Conservation (phyloP, 2,888 invertebrate genomes). For the Heliconius cydno region DNA sequence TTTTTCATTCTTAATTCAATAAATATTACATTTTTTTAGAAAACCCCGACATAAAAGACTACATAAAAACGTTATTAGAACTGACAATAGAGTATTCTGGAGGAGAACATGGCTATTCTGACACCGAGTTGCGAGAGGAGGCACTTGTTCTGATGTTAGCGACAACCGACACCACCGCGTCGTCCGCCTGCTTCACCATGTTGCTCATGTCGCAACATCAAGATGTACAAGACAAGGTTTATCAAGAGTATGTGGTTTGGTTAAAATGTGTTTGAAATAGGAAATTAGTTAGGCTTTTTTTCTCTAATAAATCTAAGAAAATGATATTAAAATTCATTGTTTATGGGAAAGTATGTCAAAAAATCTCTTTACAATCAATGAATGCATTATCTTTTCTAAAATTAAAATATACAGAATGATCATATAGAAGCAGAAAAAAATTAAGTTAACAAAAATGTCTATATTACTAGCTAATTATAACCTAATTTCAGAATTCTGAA, state of each 20-base stretch:
- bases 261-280: too few species aligned
- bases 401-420: too few species aligned
- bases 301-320: too few species aligned
- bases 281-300: background rate
- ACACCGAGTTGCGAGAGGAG: slow-evolving; percentile 59
- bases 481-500: slow-evolving; percentile 49
- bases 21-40: background rate
- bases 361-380: too few species aligned
- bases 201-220: slow-evolving; percentile 57
- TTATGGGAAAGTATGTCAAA: too few species aligned
- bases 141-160: slow-evolving; percentile 57
- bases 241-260: slow-evolving; percentile 56
- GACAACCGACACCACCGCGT: slow-evolving; percentile 63
- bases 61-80: background rate
- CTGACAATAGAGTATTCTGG: slow-evolving; percentile 39
- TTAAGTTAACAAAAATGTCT: too few species aligned
- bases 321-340: too few species aligned
- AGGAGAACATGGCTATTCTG: slow-evolving; percentile 48
- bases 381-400: too few species aligned
- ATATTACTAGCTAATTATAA: background rate
- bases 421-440: too few species aligned
- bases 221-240: slow-evolving; percentile 59
- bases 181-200: slow-evolving; percentile 55
- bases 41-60: background rate
- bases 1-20: background rate